phyloP scores from a whole-genome alignment of 2,113 vertebrate genomes.

The Phylloscopus whistleri region DNA sequence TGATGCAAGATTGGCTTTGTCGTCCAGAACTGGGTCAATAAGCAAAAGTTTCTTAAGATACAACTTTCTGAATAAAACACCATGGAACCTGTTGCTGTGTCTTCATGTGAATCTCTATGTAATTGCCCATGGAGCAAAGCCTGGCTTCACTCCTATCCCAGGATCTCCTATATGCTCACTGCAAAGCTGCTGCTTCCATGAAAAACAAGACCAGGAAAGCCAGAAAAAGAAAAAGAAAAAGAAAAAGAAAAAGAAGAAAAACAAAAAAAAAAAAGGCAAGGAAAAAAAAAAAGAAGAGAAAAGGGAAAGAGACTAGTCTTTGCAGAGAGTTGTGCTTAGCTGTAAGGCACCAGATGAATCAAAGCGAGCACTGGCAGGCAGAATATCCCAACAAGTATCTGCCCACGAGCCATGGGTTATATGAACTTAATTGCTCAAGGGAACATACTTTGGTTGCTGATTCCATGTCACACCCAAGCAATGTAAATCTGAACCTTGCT shows the following conservation, averaged over 20 bases:
- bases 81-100: not conserved
- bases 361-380: not conserved
- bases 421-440: constrained; percentile 8
- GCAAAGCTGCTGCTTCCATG: not conserved
- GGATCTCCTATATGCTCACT: not conserved
- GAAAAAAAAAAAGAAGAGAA: not conserved
- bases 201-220: not conserved
- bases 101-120: not conserved
- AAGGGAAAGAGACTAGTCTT: not conserved
- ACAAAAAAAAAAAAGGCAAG: not conserved
- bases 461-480: constrained; percentile 39
- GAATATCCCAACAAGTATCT: not conserved
- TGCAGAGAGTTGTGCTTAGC: not conserved
- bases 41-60: not conserved
- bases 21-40: not conserved
- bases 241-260: too few species aligned
- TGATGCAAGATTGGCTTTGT: not conserved
- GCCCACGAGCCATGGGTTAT: not conserved
- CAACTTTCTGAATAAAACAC: not conserved
- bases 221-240: too few species aligned
- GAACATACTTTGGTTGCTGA: constrained; percentile 36
- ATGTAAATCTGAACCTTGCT: constrained; percentile 23
- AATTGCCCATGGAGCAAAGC: not conserved
- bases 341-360: constrained; percentile 1
- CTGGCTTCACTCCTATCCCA: not conserved